Percentiles rank a stretch among this genome's conserved stretches.
phyloP scores from a whole-genome alignment of 2,113 vertebrate genomes.

The Colaptes auratus region DNA sequence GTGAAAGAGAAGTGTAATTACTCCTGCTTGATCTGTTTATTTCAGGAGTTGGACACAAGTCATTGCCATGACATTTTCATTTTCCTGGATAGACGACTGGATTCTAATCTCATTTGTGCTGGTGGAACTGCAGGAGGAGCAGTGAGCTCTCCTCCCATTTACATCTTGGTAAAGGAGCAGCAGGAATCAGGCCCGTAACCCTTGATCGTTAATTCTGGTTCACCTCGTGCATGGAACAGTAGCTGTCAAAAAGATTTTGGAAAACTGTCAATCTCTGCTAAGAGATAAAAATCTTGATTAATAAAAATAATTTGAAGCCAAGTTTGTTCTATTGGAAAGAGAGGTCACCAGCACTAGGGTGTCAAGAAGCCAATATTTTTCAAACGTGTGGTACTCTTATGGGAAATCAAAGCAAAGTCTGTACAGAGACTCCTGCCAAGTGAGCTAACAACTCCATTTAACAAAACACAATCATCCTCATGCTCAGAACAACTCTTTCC shows the following conservation, averaged over 20 bases:
- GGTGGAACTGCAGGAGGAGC: constrained; percentile 23
- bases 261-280: constrained; percentile 63
- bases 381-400: constrained; percentile 57
- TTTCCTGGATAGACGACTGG: constrained; percentile 40
- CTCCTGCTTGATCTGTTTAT: constrained; percentile 69
- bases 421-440: constrained; percentile 44
- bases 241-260: constrained; percentile 71
- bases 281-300: constrained; percentile 75
- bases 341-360: constrained; percentile 52
- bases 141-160: neutral
- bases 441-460: constrained; percentile 59
- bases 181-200: constrained; percentile 23
- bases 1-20: constrained; percentile 64
- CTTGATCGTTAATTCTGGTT: constrained; percentile 63
- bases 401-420: constrained; percentile 59
- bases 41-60: constrained; percentile 65
- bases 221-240: constrained; percentile 51
- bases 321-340: constrained; percentile 61
- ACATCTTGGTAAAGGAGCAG: neutral
- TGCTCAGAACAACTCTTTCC: constrained; percentile 12
- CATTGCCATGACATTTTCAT: constrained; percentile 64
- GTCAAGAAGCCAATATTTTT: constrained; percentile 62
- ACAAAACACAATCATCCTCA: constrained; percentile 41
- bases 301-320: constrained; percentile 70
- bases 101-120: constrained; percentile 31